Percentiles rank a stretch among this genome's conserved stretches.
These are phyloP conservation scores for Leptinotarsa tumamoca DNA, from an alignment of 2,888 invertebrate genomes.

Conservation along the genomic window DNA sequence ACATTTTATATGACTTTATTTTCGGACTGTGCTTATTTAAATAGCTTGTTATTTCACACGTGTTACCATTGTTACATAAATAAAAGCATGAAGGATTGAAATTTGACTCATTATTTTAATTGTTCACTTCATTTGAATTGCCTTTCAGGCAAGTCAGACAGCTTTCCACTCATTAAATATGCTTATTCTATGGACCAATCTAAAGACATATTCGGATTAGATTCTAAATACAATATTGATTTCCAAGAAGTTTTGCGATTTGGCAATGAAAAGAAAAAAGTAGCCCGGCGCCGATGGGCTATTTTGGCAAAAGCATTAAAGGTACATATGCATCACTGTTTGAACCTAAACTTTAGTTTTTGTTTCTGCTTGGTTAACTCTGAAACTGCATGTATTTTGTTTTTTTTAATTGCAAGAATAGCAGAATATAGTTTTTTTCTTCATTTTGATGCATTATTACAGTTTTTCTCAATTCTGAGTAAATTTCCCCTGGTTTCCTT, in stretches of 20 bases:
- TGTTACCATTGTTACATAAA: slow-evolving; percentile 35
- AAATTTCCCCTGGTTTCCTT: too few species aligned
- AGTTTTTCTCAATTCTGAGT: slow-evolving; percentile 1
- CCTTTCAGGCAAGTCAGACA: slow-evolving; percentile 51
- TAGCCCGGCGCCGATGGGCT: slow-evolving; percentile 77
- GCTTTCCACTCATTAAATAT: slow-evolving; percentile 49
- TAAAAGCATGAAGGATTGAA: slow-evolving; percentile 61
- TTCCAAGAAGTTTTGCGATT: slow-evolving; percentile 60
- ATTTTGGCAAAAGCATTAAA: slow-evolving; percentile 76
- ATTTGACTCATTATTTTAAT: slow-evolving; percentile 43
- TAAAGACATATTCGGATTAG: slow-evolving; percentile 60
- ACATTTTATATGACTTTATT: slow-evolving; percentile 1
- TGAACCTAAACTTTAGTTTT: slow-evolving; percentile 55
- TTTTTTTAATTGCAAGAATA: background rate
- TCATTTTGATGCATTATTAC: background rate
- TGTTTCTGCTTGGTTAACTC: slow-evolving; percentile 32
- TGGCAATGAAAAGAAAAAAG: slow-evolving; percentile 66
- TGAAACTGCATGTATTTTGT: slow-evolving; percentile 32
- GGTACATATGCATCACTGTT: slow-evolving; percentile 57
- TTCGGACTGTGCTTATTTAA: slow-evolving; percentile 17
- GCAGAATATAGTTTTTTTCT: slow-evolving; percentile 12
- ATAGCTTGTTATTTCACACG: slow-evolving; percentile 40
- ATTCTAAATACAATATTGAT: slow-evolving; percentile 61
- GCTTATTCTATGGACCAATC: slow-evolving; percentile 65
- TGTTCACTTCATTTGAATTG: slow-evolving; percentile 50